Evolutionary conservation across 1,140 invertebrate species (phyloP), one percentile per base, ranked within the genome.

Genomic region (Lysiphlebus fabarum): DNA sequence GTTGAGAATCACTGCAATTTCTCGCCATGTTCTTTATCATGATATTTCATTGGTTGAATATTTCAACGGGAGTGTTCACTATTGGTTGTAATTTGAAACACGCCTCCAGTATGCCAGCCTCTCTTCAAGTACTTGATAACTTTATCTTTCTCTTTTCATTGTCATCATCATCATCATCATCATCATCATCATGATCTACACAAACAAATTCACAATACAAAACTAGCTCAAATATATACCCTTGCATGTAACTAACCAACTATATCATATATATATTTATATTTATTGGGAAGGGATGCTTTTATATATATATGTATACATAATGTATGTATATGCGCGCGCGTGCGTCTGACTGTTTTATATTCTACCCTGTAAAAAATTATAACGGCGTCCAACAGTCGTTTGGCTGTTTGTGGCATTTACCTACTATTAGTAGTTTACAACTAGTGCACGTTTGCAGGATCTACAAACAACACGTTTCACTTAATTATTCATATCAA

Each of bases 401-500:
- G 17, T 26, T 4, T 26, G 17, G 17, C 17, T 26, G 17, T 26
- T 26, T 4, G 17, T 26, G 17, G 43, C 58, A 44, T 33, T 17
- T 38, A 55, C 37, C 11, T 36, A 33, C 36, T 65, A 62, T 61
- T 64, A 63, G 8, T 64, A 63, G 8, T 34, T 41, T n/a, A 43
- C 42, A 67, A 62, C 66, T 74, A 74, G 74, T 76, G 64, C 69
- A 73, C 64, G 70, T 68, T 72, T 62, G 70, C 65, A 71, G 72
- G 66, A 76, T 68, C 65, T 67, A 72, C 73, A 68, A 68, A 72
- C 63, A 73, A 67, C 59, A 60, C 58, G 12, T 53, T 49, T 7
- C 33, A 6, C 47, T 10, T 49, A 8, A 10, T 8, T 40, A 11
- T 17, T 48, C 6, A 17, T 26, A 49, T 34, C n/a, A 34, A 49